These are phyloP conservation scores for Endomychus coccineus DNA, from an alignment of 2,888 invertebrate species.

Conservation along the genomic window DNA sequence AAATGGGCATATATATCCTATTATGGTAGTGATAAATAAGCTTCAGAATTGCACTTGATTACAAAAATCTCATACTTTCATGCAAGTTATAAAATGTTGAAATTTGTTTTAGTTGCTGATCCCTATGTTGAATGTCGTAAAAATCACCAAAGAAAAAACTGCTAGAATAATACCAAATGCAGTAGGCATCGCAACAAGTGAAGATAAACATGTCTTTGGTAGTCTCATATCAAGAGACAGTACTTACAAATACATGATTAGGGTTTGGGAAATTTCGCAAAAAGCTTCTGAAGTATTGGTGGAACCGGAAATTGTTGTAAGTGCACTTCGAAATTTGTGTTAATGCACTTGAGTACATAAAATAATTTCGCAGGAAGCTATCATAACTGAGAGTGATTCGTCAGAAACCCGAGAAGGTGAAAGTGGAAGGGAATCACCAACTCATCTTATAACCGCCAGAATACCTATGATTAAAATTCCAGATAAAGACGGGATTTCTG, in stretches of 20 bases:
- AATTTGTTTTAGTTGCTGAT: conserved; percentile 67
- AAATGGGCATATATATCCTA: too few relatives aligned
- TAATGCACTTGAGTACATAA: background rate
- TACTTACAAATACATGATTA: conserved; percentile 79
- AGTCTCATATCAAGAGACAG: conserved; percentile 83
- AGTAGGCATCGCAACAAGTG: conserved; percentile 78
- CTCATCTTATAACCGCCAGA: too few relatives aligned
- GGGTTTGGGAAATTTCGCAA: conserved; percentile 69
- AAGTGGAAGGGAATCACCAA: conserved; percentile 33
- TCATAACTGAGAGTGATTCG: conserved; percentile 28
- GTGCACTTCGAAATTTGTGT: conserved; percentile 6
- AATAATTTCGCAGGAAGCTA: conserved; percentile 26
- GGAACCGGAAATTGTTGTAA: conserved; percentile 34
- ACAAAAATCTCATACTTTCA: too few relatives aligned
- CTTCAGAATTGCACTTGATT: too few relatives aligned
- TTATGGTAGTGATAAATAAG: too few relatives aligned
- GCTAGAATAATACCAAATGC: conserved; percentile 93
- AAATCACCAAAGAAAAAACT: conserved; percentile 88
- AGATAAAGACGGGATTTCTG: too few relatives aligned
- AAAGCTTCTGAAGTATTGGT: conserved; percentile 25
- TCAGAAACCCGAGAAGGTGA: conserved; percentile 37
- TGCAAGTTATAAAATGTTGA: background rate
- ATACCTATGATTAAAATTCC: too few relatives aligned
- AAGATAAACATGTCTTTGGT: conserved; percentile 83
- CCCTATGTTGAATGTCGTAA: conserved; percentile 75